These are phyloP conservation scores for Porphyrio hochstetteri DNA, from an alignment of 2,113 vertebrate genomes.

Conservation along the genomic window DNA sequence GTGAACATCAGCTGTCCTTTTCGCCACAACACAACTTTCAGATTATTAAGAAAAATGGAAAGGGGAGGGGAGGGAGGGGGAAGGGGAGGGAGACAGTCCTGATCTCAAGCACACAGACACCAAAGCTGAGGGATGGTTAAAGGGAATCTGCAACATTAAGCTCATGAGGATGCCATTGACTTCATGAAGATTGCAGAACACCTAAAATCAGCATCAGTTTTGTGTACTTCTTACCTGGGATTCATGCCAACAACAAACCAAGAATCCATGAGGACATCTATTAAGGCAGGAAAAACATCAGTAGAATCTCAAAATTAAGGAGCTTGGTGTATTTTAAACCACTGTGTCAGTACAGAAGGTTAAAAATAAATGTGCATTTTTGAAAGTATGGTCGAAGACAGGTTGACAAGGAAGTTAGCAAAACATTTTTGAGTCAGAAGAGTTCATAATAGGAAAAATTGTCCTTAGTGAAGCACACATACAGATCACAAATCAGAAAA, in stretches of 20 bases:
- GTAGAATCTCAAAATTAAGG: background rate
- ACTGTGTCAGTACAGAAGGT: background rate
- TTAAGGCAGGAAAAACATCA: background rate
- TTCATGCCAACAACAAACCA: background rate
- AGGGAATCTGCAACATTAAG: background rate
- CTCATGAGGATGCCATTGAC: background rate
- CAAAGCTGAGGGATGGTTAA: background rate
- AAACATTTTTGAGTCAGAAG: background rate
- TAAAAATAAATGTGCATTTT: background rate
- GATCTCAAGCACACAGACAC: background rate
- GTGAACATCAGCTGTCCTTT: background rate
- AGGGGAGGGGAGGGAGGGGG: accelerated
- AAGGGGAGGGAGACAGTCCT: background rate
- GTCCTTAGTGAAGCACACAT: background rate
- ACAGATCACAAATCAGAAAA: background rate
- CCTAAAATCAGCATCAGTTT: background rate
- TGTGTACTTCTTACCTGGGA: background rate
- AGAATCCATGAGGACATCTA: background rate
- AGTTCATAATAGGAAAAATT: background rate
- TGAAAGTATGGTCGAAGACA: background rate
- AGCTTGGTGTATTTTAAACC: background rate
- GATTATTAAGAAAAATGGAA: background rate
- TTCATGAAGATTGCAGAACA: background rate
- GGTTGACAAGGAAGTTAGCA: background rate
- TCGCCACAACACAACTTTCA: background rate